Conservation (phyloP, 2,888 invertebrate species). For the Eupithecia subfuscata region DNA sequence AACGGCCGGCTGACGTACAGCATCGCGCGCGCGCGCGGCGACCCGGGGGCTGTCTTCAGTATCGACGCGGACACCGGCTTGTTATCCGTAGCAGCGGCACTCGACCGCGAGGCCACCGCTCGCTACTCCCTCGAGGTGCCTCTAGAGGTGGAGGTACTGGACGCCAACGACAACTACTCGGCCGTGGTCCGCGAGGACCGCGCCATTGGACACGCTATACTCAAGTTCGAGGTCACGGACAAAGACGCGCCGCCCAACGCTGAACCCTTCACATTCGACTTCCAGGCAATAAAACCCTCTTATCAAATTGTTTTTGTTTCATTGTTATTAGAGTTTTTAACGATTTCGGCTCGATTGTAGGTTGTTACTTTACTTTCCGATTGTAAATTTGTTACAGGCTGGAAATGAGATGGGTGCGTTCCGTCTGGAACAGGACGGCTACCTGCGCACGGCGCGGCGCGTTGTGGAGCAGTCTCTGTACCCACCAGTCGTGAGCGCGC, state of each 20-base stretch:
- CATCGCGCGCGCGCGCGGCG: constrained; percentile 88
- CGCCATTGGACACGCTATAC: constrained; percentile 90
- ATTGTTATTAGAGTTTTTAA: background rate
- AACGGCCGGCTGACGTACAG: constrained; percentile 92
- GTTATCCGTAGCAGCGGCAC: constrained; percentile 87
- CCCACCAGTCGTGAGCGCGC: constrained; percentile 94
- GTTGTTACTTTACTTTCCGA: background rate
- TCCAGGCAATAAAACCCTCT: constrained; percentile 73
- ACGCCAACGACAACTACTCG: constrained; percentile 91
- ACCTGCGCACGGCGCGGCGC: constrained; percentile 91
- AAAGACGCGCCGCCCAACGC: constrained; percentile 94
- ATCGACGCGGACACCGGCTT: constrained; percentile 91
- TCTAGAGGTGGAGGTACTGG: constrained; percentile 91
- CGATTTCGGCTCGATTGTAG: too few relatives aligned
- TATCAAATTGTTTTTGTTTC: background rate
- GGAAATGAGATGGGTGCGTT: constrained; percentile 95
- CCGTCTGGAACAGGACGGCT: constrained; percentile 92
- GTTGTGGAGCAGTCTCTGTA: constrained; percentile 97
- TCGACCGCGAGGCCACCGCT: constrained; percentile 93
- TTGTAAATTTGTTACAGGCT: constrained; percentile 56
- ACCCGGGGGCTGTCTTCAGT: constrained; percentile 89
- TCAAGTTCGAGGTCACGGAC: constrained; percentile 93
- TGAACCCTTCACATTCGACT: constrained; percentile 95
- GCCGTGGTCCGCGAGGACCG: constrained; percentile 95
- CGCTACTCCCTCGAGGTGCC: constrained; percentile 89